A percentile compares a stretch with the other conserved stretches of the same genome.
Evolutionary conservation across 1,140 invertebrate genomes (phyloP).

Genomic region (Papilio dardanus): DNA sequence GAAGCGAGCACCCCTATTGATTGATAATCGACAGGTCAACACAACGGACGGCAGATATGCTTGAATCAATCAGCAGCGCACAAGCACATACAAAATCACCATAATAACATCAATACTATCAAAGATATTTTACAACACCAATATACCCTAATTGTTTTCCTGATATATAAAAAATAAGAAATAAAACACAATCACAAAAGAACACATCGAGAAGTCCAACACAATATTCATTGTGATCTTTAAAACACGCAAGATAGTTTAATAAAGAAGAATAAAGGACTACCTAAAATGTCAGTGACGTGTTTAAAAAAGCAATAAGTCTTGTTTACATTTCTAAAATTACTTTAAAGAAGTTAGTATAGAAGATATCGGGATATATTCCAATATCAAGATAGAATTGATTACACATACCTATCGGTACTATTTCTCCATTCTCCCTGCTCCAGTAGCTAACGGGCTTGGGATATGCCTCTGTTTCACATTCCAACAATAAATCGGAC

Average conservation of each 20-base stretch:
- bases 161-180: too few relatives aligned
- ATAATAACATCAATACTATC: neutral
- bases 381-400: neutral
- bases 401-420: slow-evolving; percentile 86
- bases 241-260: too few relatives aligned
- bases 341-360: too few relatives aligned
- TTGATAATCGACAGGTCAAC: slow-evolving; percentile 6
- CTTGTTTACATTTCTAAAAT: too few relatives aligned
- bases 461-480: slow-evolving; percentile 92
- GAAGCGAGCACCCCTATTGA: slow-evolving; percentile 12
- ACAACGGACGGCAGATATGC: neutral
- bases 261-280: too few relatives aligned
- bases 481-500: slow-evolving; percentile 89
- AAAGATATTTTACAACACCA: neutral
- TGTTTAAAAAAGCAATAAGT: too few relatives aligned
- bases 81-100: neutral
- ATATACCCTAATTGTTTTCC: too few relatives aligned
- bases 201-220: too few relatives aligned
- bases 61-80: neutral
- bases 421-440: slow-evolving; percentile 89
- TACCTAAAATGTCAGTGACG: too few relatives aligned
- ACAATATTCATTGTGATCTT: too few relatives aligned
- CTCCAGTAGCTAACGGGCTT: slow-evolving; percentile 95
- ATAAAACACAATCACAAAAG: too few relatives aligned
- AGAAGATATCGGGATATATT: neutral